These are phyloP conservation scores for Lomographa bimaculata DNA, from an alignment of 2,888 invertebrate genomes.

Conservation along the genomic window DNA sequence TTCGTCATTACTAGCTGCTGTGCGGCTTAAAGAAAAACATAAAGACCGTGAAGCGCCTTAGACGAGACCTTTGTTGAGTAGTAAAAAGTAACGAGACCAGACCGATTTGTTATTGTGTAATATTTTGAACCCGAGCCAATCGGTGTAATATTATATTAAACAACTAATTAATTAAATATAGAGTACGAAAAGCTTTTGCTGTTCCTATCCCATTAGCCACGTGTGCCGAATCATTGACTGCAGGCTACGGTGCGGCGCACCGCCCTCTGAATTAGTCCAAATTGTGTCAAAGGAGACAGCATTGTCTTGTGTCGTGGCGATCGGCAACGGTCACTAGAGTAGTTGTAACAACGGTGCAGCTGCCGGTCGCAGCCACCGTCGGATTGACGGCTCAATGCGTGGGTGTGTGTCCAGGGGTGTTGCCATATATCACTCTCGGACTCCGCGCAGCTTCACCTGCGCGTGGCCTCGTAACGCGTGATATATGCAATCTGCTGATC, in stretches of 20 bases:
- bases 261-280: conserved; percentile 12
- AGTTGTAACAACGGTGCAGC: too few relatives aligned
- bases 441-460: conserved; percentile 1
- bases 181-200: conserved; percentile 3
- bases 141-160: too few relatives aligned
- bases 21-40: too few relatives aligned
- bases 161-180: too few relatives aligned
- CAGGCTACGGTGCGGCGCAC: conserved; percentile 2
- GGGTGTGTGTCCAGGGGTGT: conserved; percentile 14
- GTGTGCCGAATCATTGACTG: conserved; percentile 11
- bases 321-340: too few relatives aligned
- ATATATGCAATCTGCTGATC: conserved; percentile 4
- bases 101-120: too few relatives aligned
- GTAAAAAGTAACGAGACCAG: too few relatives aligned
- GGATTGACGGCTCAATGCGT: conserved; percentile 6
- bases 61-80: too few relatives aligned
- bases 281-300: conserved; percentile 8
- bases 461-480: too few relatives aligned
- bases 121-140: conserved; percentile 3
- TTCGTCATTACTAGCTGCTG: too few relatives aligned
- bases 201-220: conserved; percentile 3
- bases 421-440: conserved; percentile 12
- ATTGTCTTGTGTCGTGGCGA: too few relatives aligned
- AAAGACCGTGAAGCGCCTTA: too few relatives aligned
- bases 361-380: conserved; percentile 3